Percentiles rank a stretch among this genome's conserved stretches.
phyloP scores from a whole-genome alignment of 2,113 vertebrate genomes.

The Oceanites oceanicus region DNA sequence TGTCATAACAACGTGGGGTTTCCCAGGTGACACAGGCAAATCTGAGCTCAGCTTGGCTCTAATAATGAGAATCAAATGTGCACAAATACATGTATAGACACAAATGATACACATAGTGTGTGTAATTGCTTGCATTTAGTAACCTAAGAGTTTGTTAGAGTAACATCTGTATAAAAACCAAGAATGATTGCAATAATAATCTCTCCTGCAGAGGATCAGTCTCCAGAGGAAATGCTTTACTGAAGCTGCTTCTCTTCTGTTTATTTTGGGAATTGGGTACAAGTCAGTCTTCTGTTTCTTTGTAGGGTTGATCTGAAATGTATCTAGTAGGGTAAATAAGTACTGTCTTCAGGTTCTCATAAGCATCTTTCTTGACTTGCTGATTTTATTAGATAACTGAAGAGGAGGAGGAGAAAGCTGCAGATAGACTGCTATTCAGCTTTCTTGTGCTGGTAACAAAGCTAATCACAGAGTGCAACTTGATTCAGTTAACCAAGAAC shows the following conservation, averaged over 20 bases:
- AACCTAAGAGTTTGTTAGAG: not conserved
- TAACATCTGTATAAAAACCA: not conserved
- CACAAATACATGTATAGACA: not conserved
- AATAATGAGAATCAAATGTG: not conserved
- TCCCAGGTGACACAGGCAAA: not conserved
- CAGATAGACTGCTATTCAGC: conserved; percentile 88
- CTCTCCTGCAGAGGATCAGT: not conserved
- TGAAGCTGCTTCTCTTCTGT: not conserved
- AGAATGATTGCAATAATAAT: not conserved
- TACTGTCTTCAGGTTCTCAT: not conserved
- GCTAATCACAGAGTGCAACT: conserved; percentile 84
- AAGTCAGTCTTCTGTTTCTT: not conserved
- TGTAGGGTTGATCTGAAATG: not conserved
- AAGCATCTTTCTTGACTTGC: not conserved
- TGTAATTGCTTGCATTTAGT: not conserved
- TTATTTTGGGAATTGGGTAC: not conserved
- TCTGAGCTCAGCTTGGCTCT: not conserved
- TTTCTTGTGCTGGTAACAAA: conserved; percentile 88
- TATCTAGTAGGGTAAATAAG: not conserved
- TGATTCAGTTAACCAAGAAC: conserved; percentile 81
- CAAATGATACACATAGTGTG: not conserved
- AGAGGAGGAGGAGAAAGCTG: conserved; percentile 87
- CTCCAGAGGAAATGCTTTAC: not conserved
- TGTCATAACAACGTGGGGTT: not conserved
- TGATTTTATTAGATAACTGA: conserved; percentile 80